Conservation (phyloP, 2,888 invertebrate genomes). For the Plebejus anna region DNA sequence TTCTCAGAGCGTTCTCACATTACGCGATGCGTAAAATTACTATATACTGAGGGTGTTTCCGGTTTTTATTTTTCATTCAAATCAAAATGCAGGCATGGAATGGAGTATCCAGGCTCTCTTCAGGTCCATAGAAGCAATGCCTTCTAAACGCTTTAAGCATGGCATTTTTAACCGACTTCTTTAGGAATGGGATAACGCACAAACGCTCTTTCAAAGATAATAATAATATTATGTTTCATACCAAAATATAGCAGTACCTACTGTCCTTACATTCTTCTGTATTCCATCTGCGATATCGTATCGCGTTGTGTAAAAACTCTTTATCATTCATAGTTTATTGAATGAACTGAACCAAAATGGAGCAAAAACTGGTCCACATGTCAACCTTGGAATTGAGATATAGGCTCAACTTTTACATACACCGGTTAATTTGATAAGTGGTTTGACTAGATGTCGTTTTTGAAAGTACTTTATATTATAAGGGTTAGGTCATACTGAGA, state of each 20-base stretch:
- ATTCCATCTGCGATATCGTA: neutral
- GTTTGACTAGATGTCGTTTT: neutral
- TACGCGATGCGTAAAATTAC: neutral
- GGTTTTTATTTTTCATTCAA: neutral
- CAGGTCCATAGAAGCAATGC: no score
- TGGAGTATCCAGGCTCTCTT: no score
- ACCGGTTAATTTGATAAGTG: slow-evolving; percentile 6
- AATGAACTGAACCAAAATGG: neutral
- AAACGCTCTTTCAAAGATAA: neutral
- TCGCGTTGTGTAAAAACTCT: neutral
- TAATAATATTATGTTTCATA: neutral
- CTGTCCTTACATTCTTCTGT: neutral
- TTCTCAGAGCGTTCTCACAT: neutral
- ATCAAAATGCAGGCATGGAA: no score
- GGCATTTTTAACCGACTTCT: no score
- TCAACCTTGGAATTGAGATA: neutral
- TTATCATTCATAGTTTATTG: neutral
- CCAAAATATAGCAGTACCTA: neutral
- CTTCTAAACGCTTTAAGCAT: no score
- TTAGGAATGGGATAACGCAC: neutral
- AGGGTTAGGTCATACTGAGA: neutral
- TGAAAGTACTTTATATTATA: slow-evolving; percentile 8
- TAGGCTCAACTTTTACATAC: slow-evolving; percentile 7
- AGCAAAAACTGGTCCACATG: slow-evolving; percentile 3
- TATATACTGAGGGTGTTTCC: neutral